Evolutionary conservation across 1,140 invertebrate species (phyloP).

Genomic region (Calliopsis andreniformis): DNA sequence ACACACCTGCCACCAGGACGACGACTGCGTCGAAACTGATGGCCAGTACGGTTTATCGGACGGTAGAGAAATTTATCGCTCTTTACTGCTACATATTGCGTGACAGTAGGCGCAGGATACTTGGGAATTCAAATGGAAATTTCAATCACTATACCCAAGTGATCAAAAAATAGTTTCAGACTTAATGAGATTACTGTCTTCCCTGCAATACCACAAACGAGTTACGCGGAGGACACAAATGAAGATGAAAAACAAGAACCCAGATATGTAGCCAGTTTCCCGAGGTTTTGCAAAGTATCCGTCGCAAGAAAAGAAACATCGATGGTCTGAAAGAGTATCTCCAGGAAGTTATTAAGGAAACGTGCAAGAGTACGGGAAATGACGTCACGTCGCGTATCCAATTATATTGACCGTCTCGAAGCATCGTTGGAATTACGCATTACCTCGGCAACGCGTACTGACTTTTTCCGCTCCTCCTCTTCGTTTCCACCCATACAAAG

Average conservation of each 20-base stretch:
- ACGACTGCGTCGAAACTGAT: conserved; percentile 1
- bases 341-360: conserved; percentile 30
- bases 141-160: no score
- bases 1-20: background rate
- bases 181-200: no score
- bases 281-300: background rate
- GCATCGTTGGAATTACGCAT: conserved; percentile 62
- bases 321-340: conserved; percentile 18
- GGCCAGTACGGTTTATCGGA: conserved; percentile 9
- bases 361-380: conserved; percentile 53
- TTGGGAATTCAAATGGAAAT: no score
- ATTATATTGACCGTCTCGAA: conserved; percentile 67
- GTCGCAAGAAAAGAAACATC: background rate
- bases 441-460: background rate
- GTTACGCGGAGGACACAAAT: background rate
- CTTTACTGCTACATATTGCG: no score
- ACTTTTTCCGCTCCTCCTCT: conserved; percentile 2
- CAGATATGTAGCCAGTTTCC: background rate
- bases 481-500: conserved; percentile 17
- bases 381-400: conserved; percentile 74
- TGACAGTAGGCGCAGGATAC: no score
- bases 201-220: background rate
- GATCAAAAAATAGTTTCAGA: conserved; percentile 63
- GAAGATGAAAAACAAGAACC: background rate
- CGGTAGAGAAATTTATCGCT: conserved; percentile 32